These are phyloP conservation scores for Microplitis deprimator DNA, from an alignment of 2,888 invertebrate species.

Conservation along the genomic window DNA sequence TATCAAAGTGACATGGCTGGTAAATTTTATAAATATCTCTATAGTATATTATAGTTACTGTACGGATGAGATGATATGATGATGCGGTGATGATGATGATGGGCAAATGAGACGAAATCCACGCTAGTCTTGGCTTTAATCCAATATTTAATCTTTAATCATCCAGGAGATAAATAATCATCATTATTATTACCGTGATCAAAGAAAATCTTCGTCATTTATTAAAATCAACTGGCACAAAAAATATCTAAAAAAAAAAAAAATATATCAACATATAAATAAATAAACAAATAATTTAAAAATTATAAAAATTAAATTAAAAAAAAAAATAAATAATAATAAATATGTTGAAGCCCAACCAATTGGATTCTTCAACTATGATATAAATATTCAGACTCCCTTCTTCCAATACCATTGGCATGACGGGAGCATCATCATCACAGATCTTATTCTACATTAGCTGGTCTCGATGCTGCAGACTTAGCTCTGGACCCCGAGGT, in stretches of 20 bases:
- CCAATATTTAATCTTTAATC: constrained; percentile 42
- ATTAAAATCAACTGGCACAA: neutral
- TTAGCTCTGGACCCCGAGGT: neutral
- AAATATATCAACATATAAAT: neutral
- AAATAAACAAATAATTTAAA: neutral
- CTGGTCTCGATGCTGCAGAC: constrained; percentile 15
- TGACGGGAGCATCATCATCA: constrained; percentile 3
- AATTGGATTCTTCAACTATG: neutral
- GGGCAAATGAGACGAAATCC: constrained; percentile 31
- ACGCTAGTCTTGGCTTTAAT: constrained; percentile 34
- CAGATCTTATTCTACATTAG: constrained; percentile 4
- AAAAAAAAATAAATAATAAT: neutral
- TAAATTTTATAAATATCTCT: constrained; percentile 30
- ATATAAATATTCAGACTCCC: constrained; percentile 18
- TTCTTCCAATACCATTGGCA: neutral
- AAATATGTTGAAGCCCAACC: neutral
- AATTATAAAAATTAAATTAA: neutral
- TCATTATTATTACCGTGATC: constrained; percentile 42
- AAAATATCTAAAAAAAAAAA: neutral
- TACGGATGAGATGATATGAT: constrained; percentile 31
- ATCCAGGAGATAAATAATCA: constrained; percentile 40
- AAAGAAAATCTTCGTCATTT: constrained; percentile 31
- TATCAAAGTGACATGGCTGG: constrained; percentile 31
- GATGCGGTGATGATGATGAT: constrained; percentile 35
- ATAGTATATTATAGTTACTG: neutral